Evolutionary conservation across 1,140 invertebrate genomes (phyloP).

Genomic region (Arion vulgaris): DNA sequence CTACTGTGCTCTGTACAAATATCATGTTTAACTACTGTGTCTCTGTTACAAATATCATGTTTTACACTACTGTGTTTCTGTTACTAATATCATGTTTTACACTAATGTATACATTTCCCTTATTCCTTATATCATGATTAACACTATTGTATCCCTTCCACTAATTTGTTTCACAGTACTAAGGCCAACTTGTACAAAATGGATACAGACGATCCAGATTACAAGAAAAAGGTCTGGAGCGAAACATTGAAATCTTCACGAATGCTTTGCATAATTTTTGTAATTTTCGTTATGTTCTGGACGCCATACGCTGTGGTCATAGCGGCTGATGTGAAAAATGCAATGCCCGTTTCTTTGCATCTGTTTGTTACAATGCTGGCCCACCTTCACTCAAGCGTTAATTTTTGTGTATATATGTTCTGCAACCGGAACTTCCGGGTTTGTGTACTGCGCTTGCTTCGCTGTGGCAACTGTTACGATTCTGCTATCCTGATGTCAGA

Average conservation of each 20-base stretch:
- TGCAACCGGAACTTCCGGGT: conserved; percentile 55
- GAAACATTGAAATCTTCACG: conserved; percentile 58
- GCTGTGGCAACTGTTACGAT: conserved; percentile 20
- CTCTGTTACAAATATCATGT: too few relatives aligned
- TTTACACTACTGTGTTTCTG: too few relatives aligned
- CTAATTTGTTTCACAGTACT: conserved; percentile 45
- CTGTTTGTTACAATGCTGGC: conserved; percentile 65
- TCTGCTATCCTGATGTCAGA: neutral
- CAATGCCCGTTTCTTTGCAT: conserved; percentile 56
- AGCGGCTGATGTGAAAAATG: conserved; percentile 56
- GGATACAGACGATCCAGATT: conserved; percentile 44
- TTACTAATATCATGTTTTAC: too few relatives aligned
- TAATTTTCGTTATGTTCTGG: conserved; percentile 68
- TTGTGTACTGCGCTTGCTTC: conserved; percentile 22
- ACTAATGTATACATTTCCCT: too few relatives aligned
- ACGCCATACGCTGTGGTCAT: conserved; percentile 66
- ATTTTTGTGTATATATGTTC: conserved; percentile 63
- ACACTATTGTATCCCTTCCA: too few relatives aligned
- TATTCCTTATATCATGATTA: too few relatives aligned
- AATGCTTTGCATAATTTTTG: conserved; percentile 65
- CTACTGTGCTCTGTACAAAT: too few relatives aligned
- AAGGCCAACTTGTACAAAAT: conserved; percentile 55
- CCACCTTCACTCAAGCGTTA: conserved; percentile 66
- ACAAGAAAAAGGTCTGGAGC: conserved; percentile 49
- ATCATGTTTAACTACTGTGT: too few relatives aligned